Evolutionary conservation across 2,888 invertebrate genomes (phyloP).

Genomic region (Caenorhabditis becei): DNA sequence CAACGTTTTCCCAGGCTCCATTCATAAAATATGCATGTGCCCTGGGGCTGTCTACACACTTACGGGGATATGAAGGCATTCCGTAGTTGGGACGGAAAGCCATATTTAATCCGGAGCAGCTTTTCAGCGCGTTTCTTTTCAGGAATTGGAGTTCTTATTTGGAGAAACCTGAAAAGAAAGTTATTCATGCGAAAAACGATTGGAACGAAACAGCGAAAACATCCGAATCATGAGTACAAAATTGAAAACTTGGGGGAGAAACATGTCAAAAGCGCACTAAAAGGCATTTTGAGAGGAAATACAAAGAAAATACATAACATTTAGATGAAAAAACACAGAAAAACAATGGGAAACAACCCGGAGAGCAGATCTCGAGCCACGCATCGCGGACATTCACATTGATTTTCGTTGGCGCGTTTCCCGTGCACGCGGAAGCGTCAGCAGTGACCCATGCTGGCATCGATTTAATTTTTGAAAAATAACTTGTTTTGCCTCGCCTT

Average conservation of each 20-base stretch:
- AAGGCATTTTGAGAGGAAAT: background rate
- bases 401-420: slow-evolving; percentile 51
- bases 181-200: too few species aligned
- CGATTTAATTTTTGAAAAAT: background rate
- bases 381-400: background rate
- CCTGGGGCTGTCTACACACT: slow-evolving; percentile 34
- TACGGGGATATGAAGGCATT: slow-evolving; percentile 53
- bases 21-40: slow-evolving; percentile 16
- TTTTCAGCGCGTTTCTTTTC: background rate
- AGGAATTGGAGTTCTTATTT: background rate
- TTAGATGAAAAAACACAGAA: background rate
- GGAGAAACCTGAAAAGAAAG: too few species aligned
- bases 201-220: too few species aligned
- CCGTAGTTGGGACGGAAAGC: slow-evolving; percentile 62
- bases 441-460: background rate
- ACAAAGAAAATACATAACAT: background rate
- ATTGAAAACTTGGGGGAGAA: too few species aligned
- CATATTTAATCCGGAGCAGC: slow-evolving; percentile 26
- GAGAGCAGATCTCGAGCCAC: background rate
- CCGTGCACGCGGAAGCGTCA: slow-evolving; percentile 24
- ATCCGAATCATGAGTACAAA: too few species aligned
- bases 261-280: too few species aligned
- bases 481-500: background rate
- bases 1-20: background rate
- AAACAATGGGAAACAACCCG: background rate